Base-by-base conservation (phyloP, 2,113 vertebrate species). In the Ploceus nigricollis region DNA sequence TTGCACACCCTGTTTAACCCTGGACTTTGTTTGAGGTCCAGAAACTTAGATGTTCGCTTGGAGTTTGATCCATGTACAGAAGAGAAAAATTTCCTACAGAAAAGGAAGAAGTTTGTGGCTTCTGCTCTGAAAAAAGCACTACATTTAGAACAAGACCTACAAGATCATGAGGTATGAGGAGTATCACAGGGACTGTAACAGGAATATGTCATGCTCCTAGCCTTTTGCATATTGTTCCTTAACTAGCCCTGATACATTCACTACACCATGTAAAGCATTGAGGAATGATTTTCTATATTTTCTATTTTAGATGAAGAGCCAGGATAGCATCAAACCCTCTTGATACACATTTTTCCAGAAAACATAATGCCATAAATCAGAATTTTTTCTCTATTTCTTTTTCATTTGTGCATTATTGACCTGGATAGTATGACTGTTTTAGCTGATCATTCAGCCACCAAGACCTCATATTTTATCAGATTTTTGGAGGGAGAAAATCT, bases 21-120 rank as follows among this genome's bases (percentile, higher is more conserved):
- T 87, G 82, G 39, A 7, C 48, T 92, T 78, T 90, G 15, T 92
- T 47, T 79, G 69, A 97, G 97, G 94, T 92, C 87, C 78, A 96
- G 88, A 75, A 92, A 96, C 11, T 85, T 98, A 69, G 97, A 97
- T 4, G 97, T 98, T 61, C 98, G 98, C 24, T 96, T 99, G 96
- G 98, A 97, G 25, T 98, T 98, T 31, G 97, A 97, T 87, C 96
- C 98, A 37, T 98, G 98, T 50, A 20, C 18, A 0, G 95, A 98
- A 72, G 99, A 99, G 96, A 98, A 98, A 81, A 95, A 51, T 20
- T 98, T 98, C 92, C 89, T 99, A 20, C 94, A 96, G 87, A 98
- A 97, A 94, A 97, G 99, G 93, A 98, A 93, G 92, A 95, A 79
- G 63, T 86, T 98, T 54, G 98, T 98, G 68, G 97, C 98, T 50